Evolutionary conservation across 2,797 vertebrate genomes (phyloP), one percentile per base, ranked within the genome.

Genomic region (Syngnathus rostellatus): DNA sequence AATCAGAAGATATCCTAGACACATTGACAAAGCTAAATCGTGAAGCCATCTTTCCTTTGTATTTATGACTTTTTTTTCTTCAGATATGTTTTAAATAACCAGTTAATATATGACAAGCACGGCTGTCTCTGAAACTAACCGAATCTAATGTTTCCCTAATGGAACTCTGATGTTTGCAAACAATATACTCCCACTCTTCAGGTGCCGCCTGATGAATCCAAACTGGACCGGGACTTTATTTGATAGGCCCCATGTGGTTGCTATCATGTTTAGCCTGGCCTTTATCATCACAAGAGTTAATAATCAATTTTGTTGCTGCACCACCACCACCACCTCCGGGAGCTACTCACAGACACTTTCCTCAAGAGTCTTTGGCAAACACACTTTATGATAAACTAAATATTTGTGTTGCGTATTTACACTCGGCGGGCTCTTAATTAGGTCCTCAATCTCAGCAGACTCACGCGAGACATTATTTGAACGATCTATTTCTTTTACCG

Each of bases 231-330:
- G 23, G 51, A 1, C n/a, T 54, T 54, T 23, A 54, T 25, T 55
- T 55, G 53, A 25, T 25, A 10, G 12, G 51, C 8, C n/a, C n/a
- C n/a, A 51, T 3, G 50, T 21, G 17, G 51, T 55, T 55, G 11
- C 31, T 21, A 55, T 55, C 53, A 55, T 1, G 9, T 54, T 23
- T 54, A 54, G n/a, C 51, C 14, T 25, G 53, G 11, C 53, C 23
- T 12, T 4, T 23, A 10, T 55, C 68, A 11, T 66, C 65, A 67
- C 8, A 19, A 19, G 41, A 70, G 67, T 74, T 64, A 48, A 64
- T 41, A n/a, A 54, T 39, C 9, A 12, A 21, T 31, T 54, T 5
- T 12, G n/a, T 45, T 51, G 48, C 53, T 11, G 23, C 53, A 25
- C 23, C 17, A 25, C 10, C 68, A 41, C 66, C 23, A 23, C 23